Base-by-base conservation (phyloP, 2,113 vertebrate genomes). In the Scomber colias region DNA sequence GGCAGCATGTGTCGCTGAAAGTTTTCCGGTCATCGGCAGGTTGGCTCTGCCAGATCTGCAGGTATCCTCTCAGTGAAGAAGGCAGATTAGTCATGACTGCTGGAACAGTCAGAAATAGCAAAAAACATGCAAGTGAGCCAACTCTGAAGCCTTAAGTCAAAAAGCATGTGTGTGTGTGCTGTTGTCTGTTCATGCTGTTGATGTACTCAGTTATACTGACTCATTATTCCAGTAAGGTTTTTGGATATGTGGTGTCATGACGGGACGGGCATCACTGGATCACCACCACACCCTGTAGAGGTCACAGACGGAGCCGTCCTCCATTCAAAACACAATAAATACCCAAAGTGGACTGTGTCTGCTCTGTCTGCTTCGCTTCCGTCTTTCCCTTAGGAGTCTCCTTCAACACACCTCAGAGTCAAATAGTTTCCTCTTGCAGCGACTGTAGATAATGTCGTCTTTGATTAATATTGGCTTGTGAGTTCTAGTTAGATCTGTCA, bases 201-300 rank as follows among this genome's bases (percentile, higher is more conserved):
- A 51, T 64, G 78, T 65, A 27, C 64, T 35, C 71, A 75, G 59
- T 75, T 68, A 30, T 15, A 70, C 55, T 92, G 87, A 91, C 71
- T 93, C 90, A 93, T 83, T 83, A 31, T 93, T 93, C 88, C 90
- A 86, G 87, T 72, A 86, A 90, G 17, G 11, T n/a, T 12, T 61
- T 54, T 5, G 3, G 11, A 64, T 54, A 78, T 46, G 35, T 30
- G 59, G 31, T 27, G 71, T 44, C 13, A 77, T 67, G 77, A 70
- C 68, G 50, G 74, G 24, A 70, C 68, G 50, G 74, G 24, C 81
- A 75, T 49, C 55, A 1, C 19, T 62, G 75, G 30, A 49, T 66
- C 65, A 61, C 45, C 53, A 67, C 75, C 66, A 51, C 72, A 65
- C 56, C 82, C 81, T 17, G 30, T 0, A 19, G 55, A 76, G 74